Evolutionary conservation across 2,888 invertebrate species (phyloP).

Genomic region (Thyatira batis): DNA sequence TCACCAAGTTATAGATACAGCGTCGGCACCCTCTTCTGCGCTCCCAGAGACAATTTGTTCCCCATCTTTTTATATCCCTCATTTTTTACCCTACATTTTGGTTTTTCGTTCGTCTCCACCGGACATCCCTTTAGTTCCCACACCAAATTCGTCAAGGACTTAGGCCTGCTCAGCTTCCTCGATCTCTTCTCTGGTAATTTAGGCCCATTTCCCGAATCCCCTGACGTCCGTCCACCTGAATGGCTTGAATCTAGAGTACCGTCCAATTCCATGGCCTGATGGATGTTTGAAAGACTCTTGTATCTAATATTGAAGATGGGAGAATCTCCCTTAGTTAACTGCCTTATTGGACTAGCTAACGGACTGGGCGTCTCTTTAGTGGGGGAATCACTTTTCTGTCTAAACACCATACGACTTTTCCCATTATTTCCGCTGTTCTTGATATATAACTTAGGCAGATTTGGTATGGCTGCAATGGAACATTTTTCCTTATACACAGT

Average conservation of each 20-base stretch:
- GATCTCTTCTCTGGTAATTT: conserved; percentile 93
- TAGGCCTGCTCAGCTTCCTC: conserved; percentile 90
- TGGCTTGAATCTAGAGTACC: conserved; percentile 95
- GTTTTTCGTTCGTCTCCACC: conserved; percentile 69
- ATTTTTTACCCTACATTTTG: conserved; percentile 77
- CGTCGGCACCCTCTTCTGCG: conserved; percentile 82
- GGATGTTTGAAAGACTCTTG: conserved; percentile 87
- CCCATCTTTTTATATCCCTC: conserved; percentile 79
- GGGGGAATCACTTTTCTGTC: conserved; percentile 88
- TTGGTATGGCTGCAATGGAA: conserved; percentile 76
- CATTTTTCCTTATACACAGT: conserved; percentile 83
- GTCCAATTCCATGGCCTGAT: conserved; percentile 88
- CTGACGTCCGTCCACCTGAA: conserved; percentile 93
- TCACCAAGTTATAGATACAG: conserved; percentile 79
- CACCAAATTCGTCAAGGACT: conserved; percentile 93
- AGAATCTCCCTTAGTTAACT: conserved; percentile 86
- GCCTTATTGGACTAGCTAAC: conserved; percentile 74
- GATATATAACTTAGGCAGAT: conserved; percentile 89
- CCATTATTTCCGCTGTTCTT: conserved; percentile 87
- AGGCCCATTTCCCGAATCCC: conserved; percentile 89
- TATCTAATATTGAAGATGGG: conserved; percentile 89
- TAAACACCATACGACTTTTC: conserved; percentile 84
- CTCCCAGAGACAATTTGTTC: conserved; percentile 76
- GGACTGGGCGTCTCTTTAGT: conserved; percentile 87
- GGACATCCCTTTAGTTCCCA: conserved; percentile 86